Base-by-base conservation (phyloP, 2,888 invertebrate genomes). In the Lordiphosa andalusiaca region DNA sequence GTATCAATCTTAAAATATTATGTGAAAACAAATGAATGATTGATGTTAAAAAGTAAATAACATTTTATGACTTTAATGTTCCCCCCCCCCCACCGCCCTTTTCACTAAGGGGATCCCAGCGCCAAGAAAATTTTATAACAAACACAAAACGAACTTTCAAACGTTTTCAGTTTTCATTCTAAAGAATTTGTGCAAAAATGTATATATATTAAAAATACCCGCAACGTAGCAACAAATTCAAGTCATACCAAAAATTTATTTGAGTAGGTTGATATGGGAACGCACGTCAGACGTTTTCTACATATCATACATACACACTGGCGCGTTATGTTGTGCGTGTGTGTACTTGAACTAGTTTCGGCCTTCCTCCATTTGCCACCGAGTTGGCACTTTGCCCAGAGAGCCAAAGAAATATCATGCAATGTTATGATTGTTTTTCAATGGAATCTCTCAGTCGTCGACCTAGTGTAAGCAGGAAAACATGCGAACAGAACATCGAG, bases 361-460 rank as follows among this genome's bases (percentile, higher is more conserved):
- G 51, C 64, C 59, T 57, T 71, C 63, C 68, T 69, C 77, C 81
- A 76, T 74, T 72, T 56, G 62, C 59, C 55, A 30, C 30, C 30
- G 30, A 30, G 47, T 60, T 38, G 49, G 49, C 38, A 13, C 42
- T 33, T 44, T 44, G 30, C 30, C 30, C 30, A 30, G 30, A 30
- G 30, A 30, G 30, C 30, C 30, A 30, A 30, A 9, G 9, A 30
- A 30, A 30, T 10, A 30, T 30, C 30, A 30, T 30, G 30, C 30
- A 30, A 30, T 10, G 9, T 30, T 30, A 9, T 30, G 30, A 30
- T 30, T 30, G 9, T 30, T 30, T 3, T 30, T 30, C 10, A 30
- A 30, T 30, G 30, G 30, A 10, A 9, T 10, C 30, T 30, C 30
- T 3, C 30, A 30, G 30, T 30, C 30, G 30, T 30, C 30, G 30